Evolutionary conservation across 2,888 invertebrate genomes (phyloP).

Genomic region (Eilema griseolum): DNA sequence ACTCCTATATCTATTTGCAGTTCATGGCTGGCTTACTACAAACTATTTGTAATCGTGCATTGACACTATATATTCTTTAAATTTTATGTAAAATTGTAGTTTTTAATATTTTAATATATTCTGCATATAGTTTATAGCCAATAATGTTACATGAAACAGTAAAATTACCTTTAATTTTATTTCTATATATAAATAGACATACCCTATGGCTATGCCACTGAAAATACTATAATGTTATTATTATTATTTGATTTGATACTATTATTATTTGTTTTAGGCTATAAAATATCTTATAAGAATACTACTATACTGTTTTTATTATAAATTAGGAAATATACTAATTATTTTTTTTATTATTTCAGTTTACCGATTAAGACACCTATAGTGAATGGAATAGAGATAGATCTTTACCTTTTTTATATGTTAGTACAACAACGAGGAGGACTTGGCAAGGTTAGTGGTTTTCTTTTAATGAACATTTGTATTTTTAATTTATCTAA

Average conservation of each 20-base stretch:
- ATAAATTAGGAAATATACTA: background rate
- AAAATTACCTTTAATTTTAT: background rate
- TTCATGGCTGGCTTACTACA: background rate
- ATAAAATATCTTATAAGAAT: background rate
- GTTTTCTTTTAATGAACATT: background rate
- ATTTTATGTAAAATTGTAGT: background rate
- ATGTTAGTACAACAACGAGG: slow-evolving; percentile 96
- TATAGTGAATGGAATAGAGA: slow-evolving; percentile 94
- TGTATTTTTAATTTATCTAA: too few relatives aligned
- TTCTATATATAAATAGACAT: background rate
- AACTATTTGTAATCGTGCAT: background rate
- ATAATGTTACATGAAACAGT: background rate
- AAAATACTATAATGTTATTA: too few relatives aligned
- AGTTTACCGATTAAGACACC: slow-evolving; percentile 88
- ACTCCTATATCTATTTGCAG: slow-evolving; percentile 9
- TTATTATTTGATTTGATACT: background rate
- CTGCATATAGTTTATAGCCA: background rate
- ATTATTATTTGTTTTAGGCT: background rate
- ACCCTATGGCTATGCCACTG: too few relatives aligned
- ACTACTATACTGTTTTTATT: background rate
- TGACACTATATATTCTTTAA: background rate
- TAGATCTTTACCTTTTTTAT: slow-evolving; percentile 97
- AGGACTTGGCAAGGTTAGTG: slow-evolving; percentile 96
- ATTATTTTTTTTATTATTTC: slow-evolving; percentile 87
- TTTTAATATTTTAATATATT: background rate